Percentiles rank a stretch among this genome's conserved stretches.
Conservation (phyloP, 2,113 vertebrate species). For the Rafetus swinhoei region DNA sequence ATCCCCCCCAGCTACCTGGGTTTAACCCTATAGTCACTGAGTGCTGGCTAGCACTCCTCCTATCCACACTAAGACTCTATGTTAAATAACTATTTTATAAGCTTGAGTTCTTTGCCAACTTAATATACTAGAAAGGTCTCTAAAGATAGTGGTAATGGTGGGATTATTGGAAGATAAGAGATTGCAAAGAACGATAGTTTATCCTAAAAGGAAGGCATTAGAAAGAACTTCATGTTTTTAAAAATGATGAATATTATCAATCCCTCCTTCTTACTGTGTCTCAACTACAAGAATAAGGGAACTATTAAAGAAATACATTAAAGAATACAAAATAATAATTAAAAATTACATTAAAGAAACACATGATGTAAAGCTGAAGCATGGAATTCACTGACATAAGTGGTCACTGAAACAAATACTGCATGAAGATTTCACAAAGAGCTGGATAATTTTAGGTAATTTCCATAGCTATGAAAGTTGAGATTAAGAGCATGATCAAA, state of each 20-base stretch:
- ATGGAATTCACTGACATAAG: neutral
- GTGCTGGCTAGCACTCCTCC: too few relatives aligned
- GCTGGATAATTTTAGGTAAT: accelerated
- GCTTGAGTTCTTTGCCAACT: neutral
- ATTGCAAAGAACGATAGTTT: neutral
- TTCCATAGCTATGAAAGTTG: neutral
- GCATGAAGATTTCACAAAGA: neutral
- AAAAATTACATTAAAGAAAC: neutral
- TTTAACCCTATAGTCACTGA: too few relatives aligned
- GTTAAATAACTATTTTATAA: neutral
- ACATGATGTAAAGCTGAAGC: neutral
- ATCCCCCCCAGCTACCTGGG: too few relatives aligned
- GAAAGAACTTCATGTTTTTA: neutral
- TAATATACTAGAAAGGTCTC: neutral
- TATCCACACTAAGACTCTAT: too few relatives aligned
- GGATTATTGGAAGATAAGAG: neutral
- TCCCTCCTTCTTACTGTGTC: neutral
- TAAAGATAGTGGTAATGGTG: neutral
- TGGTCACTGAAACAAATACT: neutral
- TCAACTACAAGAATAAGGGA: neutral
- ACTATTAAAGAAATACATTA: neutral
- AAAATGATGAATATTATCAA: neutral
- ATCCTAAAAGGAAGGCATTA: neutral
- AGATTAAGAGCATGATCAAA: neutral
- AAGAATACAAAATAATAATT: neutral